Percentiles rank a stretch among this genome's conserved stretches.
phyloP scores from a whole-genome alignment of 2,797 vertebrate genomes.

The Macrochelys suwanniensis region DNA sequence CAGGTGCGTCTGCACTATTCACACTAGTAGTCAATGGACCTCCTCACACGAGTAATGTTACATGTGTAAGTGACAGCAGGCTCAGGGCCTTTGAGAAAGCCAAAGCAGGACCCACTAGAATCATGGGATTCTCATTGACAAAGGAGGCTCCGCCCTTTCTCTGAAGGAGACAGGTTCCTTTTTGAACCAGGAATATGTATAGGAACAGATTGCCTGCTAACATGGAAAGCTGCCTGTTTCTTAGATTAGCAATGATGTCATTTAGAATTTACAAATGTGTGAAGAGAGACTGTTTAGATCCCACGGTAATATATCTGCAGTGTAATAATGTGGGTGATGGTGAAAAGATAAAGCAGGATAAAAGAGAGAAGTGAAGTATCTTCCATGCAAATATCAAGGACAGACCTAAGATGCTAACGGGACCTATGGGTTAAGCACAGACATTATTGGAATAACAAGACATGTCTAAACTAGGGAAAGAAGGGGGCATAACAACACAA shows the following conservation, averaged over 20 bases:
- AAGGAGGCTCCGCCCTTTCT: fast-evolving
- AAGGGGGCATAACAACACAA: fast-evolving
- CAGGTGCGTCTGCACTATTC: neutral
- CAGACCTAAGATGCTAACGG: neutral
- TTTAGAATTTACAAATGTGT: constrained; percentile 69
- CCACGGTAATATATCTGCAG: constrained; percentile 31
- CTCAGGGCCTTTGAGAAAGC: neutral
- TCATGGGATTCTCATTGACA: fast-evolving
- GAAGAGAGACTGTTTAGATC: constrained; percentile 24
- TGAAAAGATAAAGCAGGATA: constrained; percentile 66
- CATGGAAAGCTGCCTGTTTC: constrained; percentile 57
- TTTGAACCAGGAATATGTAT: neutral
- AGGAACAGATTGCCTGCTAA: constrained; percentile 53
- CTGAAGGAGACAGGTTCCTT: fast-evolving
- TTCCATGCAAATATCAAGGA: neutral
- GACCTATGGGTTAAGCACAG: fast-evolving
- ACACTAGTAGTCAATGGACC: neutral
- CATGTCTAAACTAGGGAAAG: neutral
- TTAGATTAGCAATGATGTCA: constrained; percentile 58
- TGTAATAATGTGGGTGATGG: neutral
- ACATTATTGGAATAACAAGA: constrained; percentile 7
- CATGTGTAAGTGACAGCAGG: fast-evolving
- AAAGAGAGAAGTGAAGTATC: neutral
- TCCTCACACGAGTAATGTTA: neutral
- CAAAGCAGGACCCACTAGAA: fast-evolving